phyloP scores from a whole-genome alignment of 2,113 vertebrate species.

The Promerops cafer region DNA sequence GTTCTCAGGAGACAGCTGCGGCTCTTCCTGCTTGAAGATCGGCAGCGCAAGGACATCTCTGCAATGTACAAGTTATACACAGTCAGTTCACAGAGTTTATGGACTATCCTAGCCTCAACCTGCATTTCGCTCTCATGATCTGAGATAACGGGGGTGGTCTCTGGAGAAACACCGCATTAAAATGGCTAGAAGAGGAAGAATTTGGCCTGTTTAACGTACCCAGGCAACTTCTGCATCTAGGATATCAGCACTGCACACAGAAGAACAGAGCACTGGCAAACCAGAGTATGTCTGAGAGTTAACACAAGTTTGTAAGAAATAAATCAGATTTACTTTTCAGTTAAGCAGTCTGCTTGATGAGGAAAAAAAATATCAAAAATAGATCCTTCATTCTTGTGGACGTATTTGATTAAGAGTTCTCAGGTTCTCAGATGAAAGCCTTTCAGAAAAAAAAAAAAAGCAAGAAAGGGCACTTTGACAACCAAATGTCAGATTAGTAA shows the following conservation, averaged over 20 bases:
- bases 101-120: neutral
- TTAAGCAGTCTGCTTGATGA: neutral
- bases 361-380: neutral
- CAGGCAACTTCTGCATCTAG: neutral
- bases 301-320: neutral
- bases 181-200: neutral
- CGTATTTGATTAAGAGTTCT: neutral
- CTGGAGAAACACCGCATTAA: neutral
- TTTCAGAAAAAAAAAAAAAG: neutral
- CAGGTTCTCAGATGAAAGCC: neutral
- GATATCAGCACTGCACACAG: neutral
- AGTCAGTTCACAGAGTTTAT: neutral
- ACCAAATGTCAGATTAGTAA: neutral
- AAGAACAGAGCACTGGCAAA: neutral
- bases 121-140: neutral
- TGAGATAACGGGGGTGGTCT: neutral
- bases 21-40: slow-evolving; percentile 87
- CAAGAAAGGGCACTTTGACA: neutral
- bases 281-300: neutral
- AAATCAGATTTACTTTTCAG: neutral
- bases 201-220: neutral
- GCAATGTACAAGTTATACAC: slow-evolving; percentile 6
- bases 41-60: slow-evolving; percentile 88
- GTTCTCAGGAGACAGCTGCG: slow-evolving; percentile 75
- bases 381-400: neutral